Evolutionary conservation across 2,888 invertebrate genomes (phyloP), one percentile per base, ranked within the genome.

Genomic region (Megalurothrips usitatus): DNA sequence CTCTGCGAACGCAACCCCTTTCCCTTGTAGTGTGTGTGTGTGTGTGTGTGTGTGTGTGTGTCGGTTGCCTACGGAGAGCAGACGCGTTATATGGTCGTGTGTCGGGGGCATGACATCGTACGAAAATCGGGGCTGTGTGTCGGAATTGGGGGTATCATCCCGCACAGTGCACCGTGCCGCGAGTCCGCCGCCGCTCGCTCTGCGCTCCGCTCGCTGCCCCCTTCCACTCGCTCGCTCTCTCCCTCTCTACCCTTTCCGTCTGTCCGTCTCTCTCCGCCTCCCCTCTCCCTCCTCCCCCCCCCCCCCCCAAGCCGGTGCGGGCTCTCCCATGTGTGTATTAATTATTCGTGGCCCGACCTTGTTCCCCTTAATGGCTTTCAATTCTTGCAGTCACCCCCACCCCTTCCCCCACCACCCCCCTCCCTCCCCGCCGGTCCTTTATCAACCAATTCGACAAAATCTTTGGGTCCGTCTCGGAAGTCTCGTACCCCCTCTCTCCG

Each of bases 311-410:
- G 68, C 68, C 68, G 68, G 68, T 75, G 68, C 23, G 68, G 68
- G 26, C 68, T 75, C 68, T 75, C 68, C 68, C 68, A 75, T 75
- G 68, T 75, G 68, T 75, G 68, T 75, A 75, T 75, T 75, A 75
- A 75, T 75, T 75, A 75, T 75, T 75, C 68, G 68, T 75, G 68
- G 68, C 68, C 23, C 68, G 68, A 75, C 26, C 68, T 75, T 75
- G 68, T 75, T 75, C 23, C 68, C 68, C 68, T 9, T 75, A 75
- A 75, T 75, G 68, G 68, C 68, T 75, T 75, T 26, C 68, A 75
- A 75, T 75, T 75, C 68, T 75, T 75, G 68, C 68, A 75, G 68
- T 75, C 68, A 75, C 68, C 68, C 68, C 23, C 63, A 1, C 63
- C 68, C 63, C n/a, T n/a, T 63, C 63, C n/a, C 63, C 23, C 63